Base-by-base conservation (phyloP, 2,888 invertebrate genomes). In the Orchestes rusci region DNA sequence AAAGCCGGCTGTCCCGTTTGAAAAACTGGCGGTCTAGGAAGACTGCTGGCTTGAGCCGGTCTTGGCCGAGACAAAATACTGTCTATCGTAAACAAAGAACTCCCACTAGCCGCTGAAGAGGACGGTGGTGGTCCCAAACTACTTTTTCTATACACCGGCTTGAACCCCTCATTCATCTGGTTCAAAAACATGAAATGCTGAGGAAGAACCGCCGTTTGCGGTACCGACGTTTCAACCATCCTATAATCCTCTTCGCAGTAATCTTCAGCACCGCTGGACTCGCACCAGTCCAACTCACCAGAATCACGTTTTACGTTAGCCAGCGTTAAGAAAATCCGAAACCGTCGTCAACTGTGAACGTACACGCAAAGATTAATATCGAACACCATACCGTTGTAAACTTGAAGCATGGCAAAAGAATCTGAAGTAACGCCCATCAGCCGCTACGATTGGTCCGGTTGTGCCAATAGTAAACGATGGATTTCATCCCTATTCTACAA, bases 81-180 rank as follows among this genome's bases (percentile, higher is more conserved):
- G 69, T 89, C 89, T 61, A 89, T 89, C 58, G 88, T 89, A 67
- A 89, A 89, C 50, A 87, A 73, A 3, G 81, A 80, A 16, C 76
- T 53, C 71, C 70, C 60, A 71, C 71, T 48, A 18, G 70, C 68
- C 28, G 56, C 34, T 3, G 54, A 43, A 34, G 47, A 41, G 5
- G 47, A 35, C n/a, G 32, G 10, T 4, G 53, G 38, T 36, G 43
- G 33, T 7, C 39, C 3, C 1, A 48, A 50, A 7, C 41, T 34
- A n/a, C 40, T 46, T 36, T 51, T 50, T 17, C 51, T 45, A 45
- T 53, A 68, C 48, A 65, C 69, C 59, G 69, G 69, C 62, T 64
- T 65, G 58, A 68, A 69, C 54, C 72, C 72, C 58, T 64, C 56
- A 5, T 65, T 39, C 48, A 48, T 48, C 19, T 48, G 48, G 36